These are phyloP conservation scores for Diplazon laetatorius DNA, from an alignment of 2,888 invertebrate genomes.

Conservation along the genomic window DNA sequence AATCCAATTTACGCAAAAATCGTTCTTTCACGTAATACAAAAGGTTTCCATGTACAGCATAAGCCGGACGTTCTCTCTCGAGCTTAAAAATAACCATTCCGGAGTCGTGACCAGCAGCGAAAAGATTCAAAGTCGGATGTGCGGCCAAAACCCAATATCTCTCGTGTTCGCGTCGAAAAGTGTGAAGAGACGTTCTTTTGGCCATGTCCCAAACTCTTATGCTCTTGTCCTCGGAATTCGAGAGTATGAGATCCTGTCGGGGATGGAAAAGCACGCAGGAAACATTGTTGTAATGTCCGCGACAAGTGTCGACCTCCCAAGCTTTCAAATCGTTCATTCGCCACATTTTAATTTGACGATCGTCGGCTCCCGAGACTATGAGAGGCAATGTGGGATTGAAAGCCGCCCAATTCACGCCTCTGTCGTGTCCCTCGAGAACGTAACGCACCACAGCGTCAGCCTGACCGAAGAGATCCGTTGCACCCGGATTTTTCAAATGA, in stretches of 20 bases:
- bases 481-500: constrained; percentile 91
- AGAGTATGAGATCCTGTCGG: constrained; percentile 96
- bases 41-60: constrained; percentile 95
- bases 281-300: constrained; percentile 99
- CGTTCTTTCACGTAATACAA: constrained; percentile 98
- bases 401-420: constrained; percentile 99
- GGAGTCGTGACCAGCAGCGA: constrained; percentile 99
- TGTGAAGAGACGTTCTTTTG: constrained; percentile 95
- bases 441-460: constrained; percentile 97
- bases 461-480: constrained; percentile 97
- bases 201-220: constrained; percentile 99
- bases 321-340: constrained; percentile 99
- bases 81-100: constrained; percentile 95
- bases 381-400: constrained; percentile 98
- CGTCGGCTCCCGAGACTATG: constrained; percentile 99
- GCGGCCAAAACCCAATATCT: constrained; percentile 98
- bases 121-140: constrained; percentile 97
- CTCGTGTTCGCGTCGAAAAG: constrained; percentile 97
- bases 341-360: constrained; percentile 98
- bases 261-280: constrained; percentile 99
- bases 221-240: constrained; percentile 98
- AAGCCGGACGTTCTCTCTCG: constrained; percentile 98
- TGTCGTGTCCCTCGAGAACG: constrained; percentile 95
- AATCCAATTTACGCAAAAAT: constrained; percentile 94
- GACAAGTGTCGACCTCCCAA: constrained; percentile 99